These are phyloP conservation scores for Alethe castanea DNA, from an alignment of 2,113 vertebrate species.

Conservation along the genomic window DNA sequence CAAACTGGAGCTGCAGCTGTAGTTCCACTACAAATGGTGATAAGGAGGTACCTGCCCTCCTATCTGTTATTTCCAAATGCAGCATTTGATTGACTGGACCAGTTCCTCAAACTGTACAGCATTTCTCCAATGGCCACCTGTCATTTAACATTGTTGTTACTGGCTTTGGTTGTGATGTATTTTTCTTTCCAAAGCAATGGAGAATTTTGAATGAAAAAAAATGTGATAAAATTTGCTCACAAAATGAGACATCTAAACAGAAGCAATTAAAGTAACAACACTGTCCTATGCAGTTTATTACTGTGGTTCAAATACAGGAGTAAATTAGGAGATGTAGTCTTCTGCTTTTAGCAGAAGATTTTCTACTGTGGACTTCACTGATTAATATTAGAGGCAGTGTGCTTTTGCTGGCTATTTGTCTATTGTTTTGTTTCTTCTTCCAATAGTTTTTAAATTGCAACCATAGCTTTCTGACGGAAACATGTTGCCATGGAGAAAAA, in stretches of 20 bases:
- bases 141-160: background rate
- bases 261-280: background rate
- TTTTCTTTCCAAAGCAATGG: background rate
- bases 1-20: background rate
- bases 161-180: background rate
- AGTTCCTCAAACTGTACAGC: background rate
- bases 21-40: background rate
- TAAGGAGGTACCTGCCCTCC: background rate
- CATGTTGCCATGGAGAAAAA: background rate
- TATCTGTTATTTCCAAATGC: slow-evolving; percentile 23
- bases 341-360: background rate
- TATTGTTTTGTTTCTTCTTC: background rate
- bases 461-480: background rate
- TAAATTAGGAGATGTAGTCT: background rate
- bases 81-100: background rate
- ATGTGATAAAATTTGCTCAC: background rate
- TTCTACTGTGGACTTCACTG: background rate
- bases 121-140: background rate
- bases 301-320: background rate
- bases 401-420: background rate
- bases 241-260: background rate
- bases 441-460: background rate
- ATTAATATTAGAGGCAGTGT: background rate
- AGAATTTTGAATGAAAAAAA: background rate
- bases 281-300: background rate